These are phyloP conservation scores for Anneissia japonica DNA, from an alignment of 35 echinoderm and acorn worm genomes.

Conservation along the genomic window DNA sequence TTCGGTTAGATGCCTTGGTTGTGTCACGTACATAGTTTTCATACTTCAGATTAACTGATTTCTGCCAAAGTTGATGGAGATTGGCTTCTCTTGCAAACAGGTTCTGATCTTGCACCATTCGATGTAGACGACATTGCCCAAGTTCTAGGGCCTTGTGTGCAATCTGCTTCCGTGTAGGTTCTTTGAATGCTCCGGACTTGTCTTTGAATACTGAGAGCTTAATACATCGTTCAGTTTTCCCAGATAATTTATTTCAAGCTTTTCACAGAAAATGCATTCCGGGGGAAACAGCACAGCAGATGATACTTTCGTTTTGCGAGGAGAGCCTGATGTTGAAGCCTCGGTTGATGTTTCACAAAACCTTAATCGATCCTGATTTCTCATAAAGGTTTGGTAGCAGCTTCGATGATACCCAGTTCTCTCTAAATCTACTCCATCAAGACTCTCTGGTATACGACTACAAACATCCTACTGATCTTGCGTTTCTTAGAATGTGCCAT, in stretches of 20 bases:
- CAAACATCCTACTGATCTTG: slow-evolving; percentile 20
- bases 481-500: not conserved
- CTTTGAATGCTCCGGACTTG: slow-evolving; percentile 9
- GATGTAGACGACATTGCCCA: slow-evolving; percentile 16
- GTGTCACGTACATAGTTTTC: slow-evolving; percentile 2
- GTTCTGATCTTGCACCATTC: slow-evolving; percentile 21
- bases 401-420: slow-evolving; percentile 26
- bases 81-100: slow-evolving; percentile 43
- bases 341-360: not conserved
- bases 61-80: slow-evolving; percentile 14
- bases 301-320: not conserved
- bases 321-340: not conserved
- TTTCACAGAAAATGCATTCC: slow-evolving; percentile 55
- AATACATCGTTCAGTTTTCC: slow-evolving; percentile 23
- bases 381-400: slow-evolving; percentile 41
- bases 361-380: slow-evolving; percentile 37
- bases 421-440: slow-evolving; percentile 26
- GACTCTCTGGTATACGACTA: slow-evolving; percentile 27
- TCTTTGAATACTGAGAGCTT: slow-evolving; percentile 25
- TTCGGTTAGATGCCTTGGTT: not conserved
- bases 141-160: slow-evolving; percentile 22
- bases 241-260: not conserved
- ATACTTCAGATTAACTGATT: slow-evolving; percentile 8
- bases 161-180: slow-evolving; percentile 37
- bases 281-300: not conserved